Conservation (phyloP, 1,140 invertebrate genomes). For the Sweltsa coloradensis region DNA sequence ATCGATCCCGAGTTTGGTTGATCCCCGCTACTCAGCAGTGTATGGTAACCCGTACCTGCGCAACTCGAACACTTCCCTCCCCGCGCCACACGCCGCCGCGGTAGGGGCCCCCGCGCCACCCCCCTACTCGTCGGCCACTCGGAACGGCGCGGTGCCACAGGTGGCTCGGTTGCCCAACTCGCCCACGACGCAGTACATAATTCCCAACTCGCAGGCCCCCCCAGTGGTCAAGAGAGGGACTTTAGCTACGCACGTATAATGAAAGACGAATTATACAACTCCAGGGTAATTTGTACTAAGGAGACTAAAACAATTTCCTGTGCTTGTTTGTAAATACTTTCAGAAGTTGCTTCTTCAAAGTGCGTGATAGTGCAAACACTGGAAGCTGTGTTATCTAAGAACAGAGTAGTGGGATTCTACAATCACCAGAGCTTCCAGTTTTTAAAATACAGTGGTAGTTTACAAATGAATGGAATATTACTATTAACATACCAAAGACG, state of each 20-base stretch:
- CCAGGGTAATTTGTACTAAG: not conserved
- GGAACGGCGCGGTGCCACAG: slow-evolving; percentile 40
- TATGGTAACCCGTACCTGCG: slow-evolving; percentile 81
- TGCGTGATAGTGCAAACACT: slow-evolving; percentile 4
- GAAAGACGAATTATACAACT: slow-evolving; percentile 20
- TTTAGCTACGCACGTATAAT: slow-evolving; percentile 45
- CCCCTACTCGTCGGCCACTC: slow-evolving; percentile 19
- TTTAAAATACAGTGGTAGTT: slow-evolving; percentile 3
- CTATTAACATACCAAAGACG: slow-evolving; percentile 11
- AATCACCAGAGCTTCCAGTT: slow-evolving; percentile 14
- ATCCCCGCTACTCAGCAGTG: slow-evolving; percentile 73
- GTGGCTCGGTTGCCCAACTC: slow-evolving; percentile 31
- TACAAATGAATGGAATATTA: slow-evolving; percentile 1
- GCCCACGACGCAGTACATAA: slow-evolving; percentile 36
- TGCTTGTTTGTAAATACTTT: slow-evolving; percentile 6
- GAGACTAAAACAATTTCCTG: not conserved
- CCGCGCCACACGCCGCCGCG: slow-evolving; percentile 19
- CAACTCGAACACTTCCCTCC: slow-evolving; percentile 37
- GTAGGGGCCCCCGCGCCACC: slow-evolving; percentile 16
- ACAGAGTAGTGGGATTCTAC: slow-evolving; percentile 5
- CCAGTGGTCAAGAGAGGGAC: slow-evolving; percentile 38
- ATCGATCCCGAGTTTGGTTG: slow-evolving; percentile 32
- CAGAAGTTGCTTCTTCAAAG: slow-evolving; percentile 3
- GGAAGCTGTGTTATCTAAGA: slow-evolving; percentile 5
- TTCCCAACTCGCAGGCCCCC: slow-evolving; percentile 31